These are phyloP conservation scores for Mesitornis unicolor DNA, from an alignment of 2,113 vertebrate species.

Conservation along the genomic window DNA sequence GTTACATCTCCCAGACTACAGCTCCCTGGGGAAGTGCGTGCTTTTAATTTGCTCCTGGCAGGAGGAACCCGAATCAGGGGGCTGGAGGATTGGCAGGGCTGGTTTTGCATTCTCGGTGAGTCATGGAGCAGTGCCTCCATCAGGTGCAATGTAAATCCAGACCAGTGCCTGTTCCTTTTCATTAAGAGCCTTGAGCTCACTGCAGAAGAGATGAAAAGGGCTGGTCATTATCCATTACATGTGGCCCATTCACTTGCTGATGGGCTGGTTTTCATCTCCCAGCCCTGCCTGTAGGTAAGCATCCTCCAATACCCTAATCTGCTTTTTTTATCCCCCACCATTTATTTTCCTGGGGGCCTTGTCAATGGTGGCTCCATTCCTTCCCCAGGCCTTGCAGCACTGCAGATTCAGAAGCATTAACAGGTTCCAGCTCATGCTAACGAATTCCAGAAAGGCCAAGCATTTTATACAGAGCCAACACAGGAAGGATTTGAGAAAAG, in stretches of 20 bases:
- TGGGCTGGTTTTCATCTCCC: slow-evolving; percentile 47
- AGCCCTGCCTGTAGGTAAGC: slow-evolving; percentile 26
- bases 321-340: background rate
- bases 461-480: background rate
- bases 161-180: slow-evolving; percentile 1
- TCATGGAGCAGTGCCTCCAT: background rate
- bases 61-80: background rate
- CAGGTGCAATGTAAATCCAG: slow-evolving; percentile 15
- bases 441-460: slow-evolving; percentile 5
- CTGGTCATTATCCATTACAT: slow-evolving; percentile 19
- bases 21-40: background rate
- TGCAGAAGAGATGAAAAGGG: slow-evolving; percentile 18
- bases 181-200: slow-evolving; percentile 1
- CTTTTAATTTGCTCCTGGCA: background rate
- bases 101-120: background rate
- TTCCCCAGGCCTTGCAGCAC: background rate
- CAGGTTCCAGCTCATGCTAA: background rate
- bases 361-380: background rate
- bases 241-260: slow-evolving; percentile 42
- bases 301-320: slow-evolving; percentile 24
- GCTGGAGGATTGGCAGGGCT: background rate
- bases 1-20: background rate
- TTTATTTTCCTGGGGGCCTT: slow-evolving; percentile 20
- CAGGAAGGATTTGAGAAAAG: background rate
- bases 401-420: background rate